Percentiles rank a stretch among this genome's conserved stretches.
phyloP scores from a whole-genome alignment of 2,888 invertebrate species.

The Periphyllus acericola region DNA sequence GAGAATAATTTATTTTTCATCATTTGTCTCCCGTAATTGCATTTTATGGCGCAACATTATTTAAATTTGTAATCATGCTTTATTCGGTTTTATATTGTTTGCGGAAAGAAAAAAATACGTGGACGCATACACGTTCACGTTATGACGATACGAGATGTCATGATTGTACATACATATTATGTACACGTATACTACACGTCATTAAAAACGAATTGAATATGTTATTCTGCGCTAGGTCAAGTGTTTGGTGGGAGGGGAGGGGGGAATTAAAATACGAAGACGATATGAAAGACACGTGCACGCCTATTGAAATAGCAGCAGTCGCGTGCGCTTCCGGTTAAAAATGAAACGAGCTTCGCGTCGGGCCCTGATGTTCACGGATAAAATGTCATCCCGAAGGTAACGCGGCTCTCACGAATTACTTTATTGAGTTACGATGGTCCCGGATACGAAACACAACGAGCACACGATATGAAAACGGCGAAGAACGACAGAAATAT shows the following conservation, averaged over 20 bases:
- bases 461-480: background rate
- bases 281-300: too few relatives aligned
- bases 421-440: too few relatives aligned
- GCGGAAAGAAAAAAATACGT: too few relatives aligned
- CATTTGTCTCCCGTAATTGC: background rate
- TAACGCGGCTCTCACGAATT: background rate
- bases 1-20: background rate
- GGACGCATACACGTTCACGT: background rate
- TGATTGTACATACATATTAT: background rate
- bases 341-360: background rate
- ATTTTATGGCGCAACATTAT: background rate
- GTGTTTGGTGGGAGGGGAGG: background rate
- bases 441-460: too few relatives aligned
- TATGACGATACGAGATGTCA: too few relatives aligned
- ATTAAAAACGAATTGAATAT: conserved; percentile 8
- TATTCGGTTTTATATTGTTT: background rate
- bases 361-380: background rate
- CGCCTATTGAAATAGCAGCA: too few relatives aligned
- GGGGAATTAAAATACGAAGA: too few relatives aligned
- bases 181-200: too few relatives aligned
- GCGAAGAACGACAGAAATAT: background rate
- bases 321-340: background rate
- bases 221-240: background rate
- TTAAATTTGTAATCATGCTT: background rate
- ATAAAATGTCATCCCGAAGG: background rate